Conservation (phyloP, 1,140 invertebrate genomes). For the Drosophila mojavensis region DNA sequence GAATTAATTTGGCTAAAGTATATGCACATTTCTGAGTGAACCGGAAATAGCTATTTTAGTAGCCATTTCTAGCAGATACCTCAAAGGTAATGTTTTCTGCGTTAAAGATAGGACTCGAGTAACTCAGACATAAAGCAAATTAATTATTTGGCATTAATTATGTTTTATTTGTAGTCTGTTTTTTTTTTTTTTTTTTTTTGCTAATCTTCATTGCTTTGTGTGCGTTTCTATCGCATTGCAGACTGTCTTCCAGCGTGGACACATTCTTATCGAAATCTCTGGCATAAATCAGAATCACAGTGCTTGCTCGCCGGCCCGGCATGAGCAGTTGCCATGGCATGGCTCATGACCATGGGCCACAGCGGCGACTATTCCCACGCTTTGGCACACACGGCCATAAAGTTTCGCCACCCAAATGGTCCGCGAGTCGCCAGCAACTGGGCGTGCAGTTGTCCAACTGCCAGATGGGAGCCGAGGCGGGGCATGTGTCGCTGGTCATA, state of each 20-base stretch:
- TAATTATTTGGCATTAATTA: too few species aligned
- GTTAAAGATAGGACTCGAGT: background rate
- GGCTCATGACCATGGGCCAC: conserved; percentile 30
- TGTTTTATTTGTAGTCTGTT: too few species aligned
- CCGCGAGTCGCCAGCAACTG: conserved; percentile 15
- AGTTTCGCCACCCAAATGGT: conserved; percentile 54
- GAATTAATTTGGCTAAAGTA: too few species aligned
- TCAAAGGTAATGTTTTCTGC: background rate
- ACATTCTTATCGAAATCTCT: conserved; percentile 65
- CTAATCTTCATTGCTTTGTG: background rate
- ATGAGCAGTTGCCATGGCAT: conserved; percentile 39
- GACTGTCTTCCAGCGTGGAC: conserved; percentile 47
- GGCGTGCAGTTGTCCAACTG: conserved; percentile 3
- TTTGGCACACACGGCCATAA: conserved; percentile 47
- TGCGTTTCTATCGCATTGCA: background rate
- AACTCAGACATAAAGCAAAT: too few species aligned
- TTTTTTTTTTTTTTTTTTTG: too few species aligned
- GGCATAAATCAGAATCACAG: conserved; percentile 73
- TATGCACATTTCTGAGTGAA: too few species aligned
- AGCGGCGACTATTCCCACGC: conserved; percentile 66
- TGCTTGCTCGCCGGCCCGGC: conserved; percentile 32
- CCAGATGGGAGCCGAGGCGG: background rate
- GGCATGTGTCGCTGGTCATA: conserved; percentile 45
- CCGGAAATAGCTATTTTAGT: too few species aligned
- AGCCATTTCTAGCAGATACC: too few species aligned